These are phyloP conservation scores for Melanotus villosus DNA, from an alignment of 2,888 invertebrate genomes.

Conservation along the genomic window DNA sequence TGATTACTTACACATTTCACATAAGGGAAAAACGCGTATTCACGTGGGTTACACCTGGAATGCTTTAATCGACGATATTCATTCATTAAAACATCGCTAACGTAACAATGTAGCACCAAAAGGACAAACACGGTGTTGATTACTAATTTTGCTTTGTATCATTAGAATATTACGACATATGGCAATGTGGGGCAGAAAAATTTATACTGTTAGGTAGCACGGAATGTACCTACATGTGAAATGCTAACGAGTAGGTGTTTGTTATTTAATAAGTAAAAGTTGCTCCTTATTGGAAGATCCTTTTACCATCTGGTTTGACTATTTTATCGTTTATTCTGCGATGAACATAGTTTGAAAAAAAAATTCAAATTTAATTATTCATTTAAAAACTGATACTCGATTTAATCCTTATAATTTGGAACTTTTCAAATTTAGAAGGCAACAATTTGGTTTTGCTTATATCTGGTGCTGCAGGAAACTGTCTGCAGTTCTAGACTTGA, in stretches of 20 bases:
- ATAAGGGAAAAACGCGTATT: neutral
- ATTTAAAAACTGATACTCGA: too few species aligned
- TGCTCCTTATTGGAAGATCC: neutral
- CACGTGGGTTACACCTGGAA: conserved; percentile 1
- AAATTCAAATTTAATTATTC: too few species aligned
- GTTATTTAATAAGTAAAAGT: neutral
- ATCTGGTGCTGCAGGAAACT: conserved; percentile 12
- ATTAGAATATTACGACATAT: neutral
- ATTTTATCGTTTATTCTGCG: neutral
- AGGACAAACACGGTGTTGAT: neutral
- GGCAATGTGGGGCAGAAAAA: neutral
- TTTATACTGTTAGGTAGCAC: neutral
- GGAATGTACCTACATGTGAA: neutral
- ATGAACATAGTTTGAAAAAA: too few species aligned
- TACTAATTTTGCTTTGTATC: neutral
- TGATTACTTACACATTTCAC: neutral
- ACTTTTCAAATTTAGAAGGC: too few species aligned
- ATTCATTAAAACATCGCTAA: neutral
- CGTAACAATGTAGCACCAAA: neutral
- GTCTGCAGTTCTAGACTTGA: neutral
- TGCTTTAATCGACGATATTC: neutral
- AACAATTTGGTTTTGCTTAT: too few species aligned
- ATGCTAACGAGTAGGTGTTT: neutral
- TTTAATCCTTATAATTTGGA: too few species aligned
- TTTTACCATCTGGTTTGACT: too few species aligned